Percentiles rank a stretch among this genome's conserved stretches.
These are phyloP conservation scores for Melieria crassipennis DNA, from an alignment of 2,888 invertebrate species.

Conservation along the genomic window DNA sequence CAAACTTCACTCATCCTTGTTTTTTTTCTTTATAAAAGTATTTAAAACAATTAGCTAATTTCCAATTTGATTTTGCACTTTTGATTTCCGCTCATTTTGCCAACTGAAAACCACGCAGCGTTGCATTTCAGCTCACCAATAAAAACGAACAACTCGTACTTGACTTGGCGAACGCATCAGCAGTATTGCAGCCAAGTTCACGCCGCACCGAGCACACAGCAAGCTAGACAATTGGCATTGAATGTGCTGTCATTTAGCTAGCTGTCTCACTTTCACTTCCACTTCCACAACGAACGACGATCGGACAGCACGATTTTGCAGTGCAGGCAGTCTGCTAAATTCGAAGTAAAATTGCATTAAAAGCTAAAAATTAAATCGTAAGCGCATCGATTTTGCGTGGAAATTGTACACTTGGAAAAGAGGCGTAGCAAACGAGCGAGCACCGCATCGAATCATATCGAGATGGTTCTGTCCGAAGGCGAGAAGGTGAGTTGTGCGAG, in stretches of 20 bases:
- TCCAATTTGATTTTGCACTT: too few relatives aligned
- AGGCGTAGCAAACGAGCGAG: background rate
- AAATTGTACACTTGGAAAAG: background rate
- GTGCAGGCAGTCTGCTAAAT: constrained; percentile 8
- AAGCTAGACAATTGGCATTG: background rate
- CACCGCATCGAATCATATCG: constrained; percentile 11
- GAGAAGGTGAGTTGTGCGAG: constrained; percentile 41
- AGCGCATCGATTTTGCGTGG: constrained; percentile 1
- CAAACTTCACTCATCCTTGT: too few relatives aligned
- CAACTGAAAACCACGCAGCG: too few relatives aligned
- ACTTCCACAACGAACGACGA: constrained; percentile 6
- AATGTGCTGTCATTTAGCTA: background rate
- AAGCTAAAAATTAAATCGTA: constrained; percentile 5
- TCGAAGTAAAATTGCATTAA: constrained; percentile 9
- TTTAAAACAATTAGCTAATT: too few relatives aligned
- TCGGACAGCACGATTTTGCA: background rate
- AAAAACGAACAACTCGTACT: background rate
- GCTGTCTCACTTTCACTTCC: background rate
- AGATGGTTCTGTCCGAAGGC: constrained; percentile 46
- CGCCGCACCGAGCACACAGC: background rate
- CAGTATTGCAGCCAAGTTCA: constrained; percentile 2
- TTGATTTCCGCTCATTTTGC: too few relatives aligned
- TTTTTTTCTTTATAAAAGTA: too few relatives aligned
- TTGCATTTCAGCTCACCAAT: too few relatives aligned
- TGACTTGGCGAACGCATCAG: background rate